phyloP scores from a whole-genome alignment of 1,140 invertebrate genomes.

The Neocloeon triangulifer region DNA sequence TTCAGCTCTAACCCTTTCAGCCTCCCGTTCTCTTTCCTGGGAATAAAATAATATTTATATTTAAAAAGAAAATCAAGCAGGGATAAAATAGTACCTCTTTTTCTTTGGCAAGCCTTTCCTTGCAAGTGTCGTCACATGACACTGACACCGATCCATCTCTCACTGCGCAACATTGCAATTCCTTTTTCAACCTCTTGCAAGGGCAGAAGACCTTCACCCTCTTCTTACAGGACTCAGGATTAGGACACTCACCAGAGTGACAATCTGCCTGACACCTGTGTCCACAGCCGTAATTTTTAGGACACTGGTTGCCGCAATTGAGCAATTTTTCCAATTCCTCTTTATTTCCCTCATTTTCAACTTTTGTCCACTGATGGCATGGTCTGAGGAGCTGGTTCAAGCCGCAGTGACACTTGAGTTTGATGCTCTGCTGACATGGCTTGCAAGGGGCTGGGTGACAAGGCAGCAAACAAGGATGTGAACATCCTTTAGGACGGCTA shows the following conservation, averaged over 20 bases:
- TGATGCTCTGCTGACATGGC: constrained; percentile 44
- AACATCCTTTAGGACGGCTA: constrained; percentile 47
- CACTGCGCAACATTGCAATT: constrained; percentile 42
- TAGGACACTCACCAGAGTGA: constrained; percentile 49
- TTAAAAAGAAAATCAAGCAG: too few species aligned
- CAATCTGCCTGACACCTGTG: constrained; percentile 55
- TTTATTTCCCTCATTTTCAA: constrained; percentile 21
- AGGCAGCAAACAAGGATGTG: constrained; percentile 44
- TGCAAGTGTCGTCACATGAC: constrained; percentile 36
- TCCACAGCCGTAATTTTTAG: constrained; percentile 39
- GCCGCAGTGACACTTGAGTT: constrained; percentile 56
- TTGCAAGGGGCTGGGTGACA: constrained; percentile 52
- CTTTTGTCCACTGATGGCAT: constrained; percentile 37
- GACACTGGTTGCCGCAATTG: constrained; percentile 64
- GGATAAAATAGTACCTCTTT: constrained; percentile 10
- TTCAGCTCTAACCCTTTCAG: constrained; percentile 22
- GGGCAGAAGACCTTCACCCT: constrained; percentile 55
- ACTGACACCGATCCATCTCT: constrained; percentile 23
- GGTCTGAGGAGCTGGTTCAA: constrained; percentile 39
- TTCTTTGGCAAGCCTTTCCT: constrained; percentile 19
- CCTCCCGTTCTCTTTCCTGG: constrained; percentile 18
- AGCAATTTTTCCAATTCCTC: constrained; percentile 18
- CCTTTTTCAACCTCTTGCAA: constrained; percentile 57
- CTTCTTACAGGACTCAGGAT: constrained; percentile 43
- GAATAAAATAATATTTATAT: constrained; percentile 2